Conservation (phyloP, 1,140 invertebrate species). For the Trachelipus rathkii region DNA sequence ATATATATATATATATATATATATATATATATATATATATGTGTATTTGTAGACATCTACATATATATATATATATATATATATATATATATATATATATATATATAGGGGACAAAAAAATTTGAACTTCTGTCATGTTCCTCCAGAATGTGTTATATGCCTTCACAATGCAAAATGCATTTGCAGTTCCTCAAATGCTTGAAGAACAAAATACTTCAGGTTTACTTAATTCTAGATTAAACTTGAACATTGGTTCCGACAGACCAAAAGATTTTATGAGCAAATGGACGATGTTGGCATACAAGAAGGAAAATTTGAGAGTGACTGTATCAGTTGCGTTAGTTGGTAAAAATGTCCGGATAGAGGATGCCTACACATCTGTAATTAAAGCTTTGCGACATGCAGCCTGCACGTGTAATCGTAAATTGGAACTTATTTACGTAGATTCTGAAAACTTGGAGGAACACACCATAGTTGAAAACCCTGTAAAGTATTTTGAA, state of each 20-base stretch:
- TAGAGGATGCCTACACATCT: constrained; percentile 94
- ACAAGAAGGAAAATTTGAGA: constrained; percentile 66
- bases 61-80: constrained; percentile 1
- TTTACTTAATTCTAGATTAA: constrained; percentile 75
- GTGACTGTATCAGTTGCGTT: constrained; percentile 85
- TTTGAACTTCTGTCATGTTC: constrained; percentile 57
- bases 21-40: too few species aligned
- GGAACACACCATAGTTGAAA: constrained; percentile 61
- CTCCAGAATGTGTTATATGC: too few species aligned
- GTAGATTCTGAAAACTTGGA: constrained; percentile 74
- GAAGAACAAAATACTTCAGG: constrained; percentile 84
- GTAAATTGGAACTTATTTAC: constrained; percentile 71
- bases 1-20: too few species aligned
- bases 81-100: too few species aligned
- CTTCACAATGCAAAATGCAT: constrained; percentile 92
- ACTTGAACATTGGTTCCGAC: constrained; percentile 66
- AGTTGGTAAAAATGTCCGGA: constrained; percentile 97
- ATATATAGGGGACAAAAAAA: too few species aligned
- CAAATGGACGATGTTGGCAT: constrained; percentile 85
- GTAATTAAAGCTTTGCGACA: constrained; percentile 93
- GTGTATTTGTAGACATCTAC: not conserved
- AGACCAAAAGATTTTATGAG: constrained; percentile 70
- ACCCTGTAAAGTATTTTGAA: constrained; percentile 83
- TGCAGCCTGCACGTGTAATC: constrained; percentile 75
- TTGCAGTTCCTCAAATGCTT: constrained; percentile 86